phyloP scores from a whole-genome alignment of 2,888 invertebrate genomes.

The Thymelicus acteon region DNA sequence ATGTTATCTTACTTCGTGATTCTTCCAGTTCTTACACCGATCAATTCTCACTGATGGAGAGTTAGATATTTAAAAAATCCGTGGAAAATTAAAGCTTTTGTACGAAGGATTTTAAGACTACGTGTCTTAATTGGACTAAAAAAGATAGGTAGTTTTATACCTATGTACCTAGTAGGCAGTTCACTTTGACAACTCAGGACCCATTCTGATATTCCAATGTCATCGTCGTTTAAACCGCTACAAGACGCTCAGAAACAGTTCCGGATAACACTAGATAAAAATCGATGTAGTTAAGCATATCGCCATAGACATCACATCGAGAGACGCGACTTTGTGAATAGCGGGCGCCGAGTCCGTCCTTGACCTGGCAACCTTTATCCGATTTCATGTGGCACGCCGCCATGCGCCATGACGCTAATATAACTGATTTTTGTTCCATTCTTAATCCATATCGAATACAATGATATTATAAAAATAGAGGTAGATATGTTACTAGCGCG shows the following conservation, averaged over 20 bases:
- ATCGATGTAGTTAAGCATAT: conserved; percentile 17
- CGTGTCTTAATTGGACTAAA: too few relatives aligned
- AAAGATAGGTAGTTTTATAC: too few relatives aligned
- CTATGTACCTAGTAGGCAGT: too few relatives aligned
- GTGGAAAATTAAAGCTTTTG: too few relatives aligned
- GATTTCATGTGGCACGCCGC: conserved; percentile 15
- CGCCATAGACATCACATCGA: conserved; percentile 7
- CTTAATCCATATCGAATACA: not conserved
- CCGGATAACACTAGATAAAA: not conserved
- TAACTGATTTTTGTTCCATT: conserved; percentile 5
- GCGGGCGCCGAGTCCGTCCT: conserved; percentile 27
- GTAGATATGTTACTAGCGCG: too few relatives aligned
- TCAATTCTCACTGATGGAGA: too few relatives aligned
- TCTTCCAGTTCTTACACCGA: too few relatives aligned
- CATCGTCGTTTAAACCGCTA: not conserved
- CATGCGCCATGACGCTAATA: conserved; percentile 5
- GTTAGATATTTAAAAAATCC: too few relatives aligned
- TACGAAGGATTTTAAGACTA: too few relatives aligned
- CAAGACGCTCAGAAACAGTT: not conserved
- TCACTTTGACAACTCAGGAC: too few relatives aligned
- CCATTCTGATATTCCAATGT: too few relatives aligned
- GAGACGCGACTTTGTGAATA: conserved; percentile 23
- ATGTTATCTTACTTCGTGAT: not conserved
- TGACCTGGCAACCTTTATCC: conserved; percentile 22
- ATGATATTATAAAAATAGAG: too few relatives aligned